These are phyloP conservation scores for Falco biarmicus DNA, from an alignment of 2,797 vertebrate genomes.

Conservation along the genomic window DNA sequence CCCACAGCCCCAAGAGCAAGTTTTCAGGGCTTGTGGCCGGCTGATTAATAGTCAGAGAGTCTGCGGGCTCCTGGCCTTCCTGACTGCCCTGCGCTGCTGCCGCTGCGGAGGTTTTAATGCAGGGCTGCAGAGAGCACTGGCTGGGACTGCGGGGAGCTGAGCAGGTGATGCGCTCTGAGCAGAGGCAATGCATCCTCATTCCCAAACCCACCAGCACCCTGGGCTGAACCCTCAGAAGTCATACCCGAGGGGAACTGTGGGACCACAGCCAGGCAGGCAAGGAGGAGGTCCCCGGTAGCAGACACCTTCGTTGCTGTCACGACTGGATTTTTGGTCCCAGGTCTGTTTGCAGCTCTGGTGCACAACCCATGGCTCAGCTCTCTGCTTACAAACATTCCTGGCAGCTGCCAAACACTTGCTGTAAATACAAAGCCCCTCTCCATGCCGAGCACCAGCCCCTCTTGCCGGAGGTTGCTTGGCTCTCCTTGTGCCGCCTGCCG, in stretches of 20 bases:
- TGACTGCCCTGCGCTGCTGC: neutral
- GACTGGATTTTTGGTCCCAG: too few relatives aligned
- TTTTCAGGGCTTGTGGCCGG: neutral
- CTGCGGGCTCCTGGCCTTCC: neutral
- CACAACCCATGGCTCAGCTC: neutral
- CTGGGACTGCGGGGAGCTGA: neutral
- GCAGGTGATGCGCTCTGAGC: neutral
- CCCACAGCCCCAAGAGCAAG: neutral
- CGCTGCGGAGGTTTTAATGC: neutral
- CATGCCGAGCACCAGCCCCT: accelerated
- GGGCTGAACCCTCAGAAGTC: neutral
- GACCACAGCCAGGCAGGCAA: neutral
- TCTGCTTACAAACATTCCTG: neutral
- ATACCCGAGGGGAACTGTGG: neutral
- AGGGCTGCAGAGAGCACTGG: neutral
- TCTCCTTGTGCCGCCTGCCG: neutral
- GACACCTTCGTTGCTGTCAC: neutral
- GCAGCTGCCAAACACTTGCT: neutral
- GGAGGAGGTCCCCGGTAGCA: neutral
- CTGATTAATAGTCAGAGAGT: neutral
- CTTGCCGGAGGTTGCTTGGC: too few relatives aligned
- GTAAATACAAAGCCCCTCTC: neutral
- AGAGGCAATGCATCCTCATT: accelerated
- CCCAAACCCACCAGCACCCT: neutral
- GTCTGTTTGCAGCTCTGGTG: neutral